Conservation (phyloP, 2,113 vertebrate species). For the Hippocampus mohnikei region DNA sequence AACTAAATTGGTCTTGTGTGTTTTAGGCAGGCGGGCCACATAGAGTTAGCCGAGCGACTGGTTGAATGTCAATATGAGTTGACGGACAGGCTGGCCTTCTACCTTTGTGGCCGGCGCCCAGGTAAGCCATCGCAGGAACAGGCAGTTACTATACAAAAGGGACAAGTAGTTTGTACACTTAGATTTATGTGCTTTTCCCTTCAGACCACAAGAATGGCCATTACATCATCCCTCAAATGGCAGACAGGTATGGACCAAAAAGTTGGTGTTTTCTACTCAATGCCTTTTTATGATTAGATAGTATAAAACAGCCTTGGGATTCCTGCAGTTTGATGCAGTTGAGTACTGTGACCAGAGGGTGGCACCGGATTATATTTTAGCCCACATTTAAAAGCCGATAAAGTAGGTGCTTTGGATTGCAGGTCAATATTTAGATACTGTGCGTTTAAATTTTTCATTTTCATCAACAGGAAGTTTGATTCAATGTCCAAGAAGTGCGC, state of each 20-base stretch:
- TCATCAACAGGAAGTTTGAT: constrained; percentile 12
- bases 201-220: constrained; percentile 98
- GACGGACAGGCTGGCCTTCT: constrained; percentile 94
- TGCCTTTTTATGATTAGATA: constrained; percentile 7
- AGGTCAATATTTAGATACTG: constrained; percentile 9
- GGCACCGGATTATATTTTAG: constrained; percentile 32
- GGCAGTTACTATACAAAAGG: neutral
- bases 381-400: constrained; percentile 9
- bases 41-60: constrained; percentile 91
- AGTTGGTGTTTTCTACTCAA: neutral
- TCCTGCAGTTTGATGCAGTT: constrained; percentile 35
- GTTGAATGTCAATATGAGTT: constrained; percentile 98
- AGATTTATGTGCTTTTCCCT: constrained; percentile 12
- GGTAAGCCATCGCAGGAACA: constrained; percentile 69
- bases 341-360: constrained; percentile 58
- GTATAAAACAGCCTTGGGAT: constrained; percentile 18
- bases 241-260: constrained; percentile 84
- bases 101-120: constrained; percentile 93
- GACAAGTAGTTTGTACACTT: neutral
- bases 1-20: constrained; percentile 24
- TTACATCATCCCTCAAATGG: constrained; percentile 99
- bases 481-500: constrained; percentile 21
- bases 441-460: constrained; percentile 20
- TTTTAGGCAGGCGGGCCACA: constrained; percentile 91
- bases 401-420: constrained; percentile 2